phyloP scores from a whole-genome alignment of 2,888 invertebrate genomes.

The Heteropelma amictum region DNA sequence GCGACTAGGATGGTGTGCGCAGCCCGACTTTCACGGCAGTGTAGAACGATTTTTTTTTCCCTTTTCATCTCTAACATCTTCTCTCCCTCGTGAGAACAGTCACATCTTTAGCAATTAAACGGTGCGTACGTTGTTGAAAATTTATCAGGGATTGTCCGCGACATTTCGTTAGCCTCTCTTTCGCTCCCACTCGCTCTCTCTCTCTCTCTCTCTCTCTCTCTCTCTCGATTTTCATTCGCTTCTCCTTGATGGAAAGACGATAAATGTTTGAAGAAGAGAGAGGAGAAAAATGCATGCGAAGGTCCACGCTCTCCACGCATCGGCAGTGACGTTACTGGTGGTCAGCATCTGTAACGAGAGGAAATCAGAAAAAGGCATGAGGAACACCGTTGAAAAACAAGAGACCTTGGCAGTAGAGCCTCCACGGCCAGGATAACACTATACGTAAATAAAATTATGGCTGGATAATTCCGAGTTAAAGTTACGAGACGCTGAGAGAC shows the following conservation, averaged over 20 bases:
- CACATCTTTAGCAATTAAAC: not conserved
- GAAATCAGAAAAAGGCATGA: constrained; percentile 33
- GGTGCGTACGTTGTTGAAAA: too few species aligned
- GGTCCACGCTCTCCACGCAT: constrained; percentile 54
- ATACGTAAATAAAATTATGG: constrained; percentile 21
- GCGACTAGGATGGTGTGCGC: constrained; percentile 50
- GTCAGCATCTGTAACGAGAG: constrained; percentile 60
- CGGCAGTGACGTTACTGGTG: constrained; percentile 57
- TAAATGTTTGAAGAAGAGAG: not conserved
- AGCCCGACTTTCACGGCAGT: constrained; percentile 53
- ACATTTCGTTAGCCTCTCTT: constrained; percentile 6
- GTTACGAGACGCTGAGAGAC: not conserved
- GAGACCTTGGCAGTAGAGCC: constrained; percentile 38
- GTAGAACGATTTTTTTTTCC: constrained; percentile 17
- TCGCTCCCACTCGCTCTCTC: too few species aligned
- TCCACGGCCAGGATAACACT: constrained; percentile 8
- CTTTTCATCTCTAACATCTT: constrained; percentile 4
- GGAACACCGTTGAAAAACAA: constrained; percentile 27
- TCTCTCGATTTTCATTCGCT: too few species aligned
- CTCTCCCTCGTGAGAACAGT: not conserved
- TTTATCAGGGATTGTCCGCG: not conserved
- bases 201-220: too few species aligned
- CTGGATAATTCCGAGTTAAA: constrained; percentile 16
- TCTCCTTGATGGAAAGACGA: too few species aligned
- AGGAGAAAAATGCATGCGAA: constrained; percentile 44